Percentiles rank a stretch among this genome's conserved stretches.
These are phyloP conservation scores for Aphrocallistes beatrix DNA, from an alignment of 37 sponge, comb jelly and placozoan genomes.

Conservation along the genomic window DNA sequence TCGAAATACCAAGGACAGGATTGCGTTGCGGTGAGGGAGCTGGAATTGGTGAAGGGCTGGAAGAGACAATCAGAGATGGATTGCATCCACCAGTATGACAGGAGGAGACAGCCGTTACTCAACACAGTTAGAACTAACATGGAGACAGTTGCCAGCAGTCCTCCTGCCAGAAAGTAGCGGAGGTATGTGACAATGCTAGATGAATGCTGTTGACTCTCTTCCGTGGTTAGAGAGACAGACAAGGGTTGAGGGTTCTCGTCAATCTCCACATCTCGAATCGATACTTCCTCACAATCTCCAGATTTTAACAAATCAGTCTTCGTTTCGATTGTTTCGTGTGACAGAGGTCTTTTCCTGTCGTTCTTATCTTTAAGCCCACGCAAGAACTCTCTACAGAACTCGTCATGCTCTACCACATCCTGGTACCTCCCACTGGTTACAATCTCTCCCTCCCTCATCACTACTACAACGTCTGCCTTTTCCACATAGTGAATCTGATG, in stretches of 20 bases:
- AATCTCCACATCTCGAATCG: background rate
- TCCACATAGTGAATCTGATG: background rate
- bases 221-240: background rate
- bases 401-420: background rate
- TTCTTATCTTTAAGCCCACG: background rate
- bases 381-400: background rate
- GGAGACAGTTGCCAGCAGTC: background rate
- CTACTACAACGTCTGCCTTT: background rate
- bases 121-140: background rate
- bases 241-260: background rate
- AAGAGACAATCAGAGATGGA: background rate
- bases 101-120: background rate
- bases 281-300: no score
- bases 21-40: background rate
- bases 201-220: background rate
- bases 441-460: background rate
- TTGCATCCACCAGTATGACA: conserved; percentile 14
- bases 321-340: no score
- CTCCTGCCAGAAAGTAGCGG: background rate
- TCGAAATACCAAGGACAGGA: background rate
- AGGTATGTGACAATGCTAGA: background rate
- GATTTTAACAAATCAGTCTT: no score
- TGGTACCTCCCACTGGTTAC: background rate
- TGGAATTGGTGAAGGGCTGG: no score
- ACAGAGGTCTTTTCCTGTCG: no score